Conservation (phyloP, 2,888 invertebrate genomes). For the Harpalus rubripes region DNA sequence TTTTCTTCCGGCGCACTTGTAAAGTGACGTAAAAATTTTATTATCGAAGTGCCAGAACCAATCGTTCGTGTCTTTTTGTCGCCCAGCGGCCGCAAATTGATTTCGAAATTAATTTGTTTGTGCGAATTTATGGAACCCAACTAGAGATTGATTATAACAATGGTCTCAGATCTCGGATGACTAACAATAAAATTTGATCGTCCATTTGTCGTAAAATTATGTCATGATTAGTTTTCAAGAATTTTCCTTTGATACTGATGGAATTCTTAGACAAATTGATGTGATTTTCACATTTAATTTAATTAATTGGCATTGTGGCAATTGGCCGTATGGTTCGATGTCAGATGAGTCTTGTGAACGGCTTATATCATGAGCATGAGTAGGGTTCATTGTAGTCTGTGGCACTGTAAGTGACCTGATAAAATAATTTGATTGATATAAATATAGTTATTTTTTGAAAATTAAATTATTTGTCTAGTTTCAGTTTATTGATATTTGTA, state of each 20-base stretch:
- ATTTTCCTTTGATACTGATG: neutral
- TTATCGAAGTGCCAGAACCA: constrained; percentile 59
- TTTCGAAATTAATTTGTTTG: constrained; percentile 56
- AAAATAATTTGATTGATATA: no score
- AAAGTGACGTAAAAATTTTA: constrained; percentile 54
- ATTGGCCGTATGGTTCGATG: no score
- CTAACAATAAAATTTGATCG: constrained; percentile 32
- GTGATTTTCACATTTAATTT: neutral
- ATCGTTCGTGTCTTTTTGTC: constrained; percentile 43
- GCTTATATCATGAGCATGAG: no score
- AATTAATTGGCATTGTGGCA: neutral
- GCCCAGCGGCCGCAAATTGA: constrained; percentile 38
- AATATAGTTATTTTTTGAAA: no score
- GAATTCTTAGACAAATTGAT: neutral
- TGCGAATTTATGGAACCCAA: constrained; percentile 35
- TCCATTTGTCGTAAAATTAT: constrained; percentile 13
- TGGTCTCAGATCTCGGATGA: neutral
- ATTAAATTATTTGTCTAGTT: no score
- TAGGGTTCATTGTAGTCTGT: no score
- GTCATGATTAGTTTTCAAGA: constrained; percentile 5
- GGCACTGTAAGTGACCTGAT: no score
- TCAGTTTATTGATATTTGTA: no score
- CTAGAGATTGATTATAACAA: constrained; percentile 37
- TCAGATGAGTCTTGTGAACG: no score
- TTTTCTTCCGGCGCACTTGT: constrained; percentile 35